phyloP scores from a whole-genome alignment of 2,113 vertebrate species.

The Archilochus colubris region DNA sequence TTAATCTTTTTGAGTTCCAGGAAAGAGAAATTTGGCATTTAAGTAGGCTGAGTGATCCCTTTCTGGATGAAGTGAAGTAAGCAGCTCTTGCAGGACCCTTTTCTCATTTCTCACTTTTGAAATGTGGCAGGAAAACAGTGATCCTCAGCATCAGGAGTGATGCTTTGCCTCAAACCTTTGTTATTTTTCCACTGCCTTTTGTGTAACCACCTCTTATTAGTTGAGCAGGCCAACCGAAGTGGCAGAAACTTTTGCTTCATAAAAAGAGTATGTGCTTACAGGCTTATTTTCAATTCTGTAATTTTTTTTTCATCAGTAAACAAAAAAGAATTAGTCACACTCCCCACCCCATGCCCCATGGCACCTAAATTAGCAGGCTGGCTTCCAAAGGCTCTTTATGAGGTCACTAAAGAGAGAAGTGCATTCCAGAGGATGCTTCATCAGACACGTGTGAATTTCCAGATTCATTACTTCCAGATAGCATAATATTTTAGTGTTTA shows the following conservation, averaged over 20 bases:
- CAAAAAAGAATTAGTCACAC: neutral
- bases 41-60: neutral
- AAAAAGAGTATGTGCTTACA: neutral
- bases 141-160: neutral
- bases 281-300: neutral
- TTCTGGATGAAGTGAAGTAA: neutral
- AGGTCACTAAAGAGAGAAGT: neutral
- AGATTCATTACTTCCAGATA: neutral
- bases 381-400: neutral
- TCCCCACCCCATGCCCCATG: neutral
- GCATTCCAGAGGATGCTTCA: neutral
- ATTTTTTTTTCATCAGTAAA: neutral
- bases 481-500: neutral
- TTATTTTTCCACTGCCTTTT: neutral
- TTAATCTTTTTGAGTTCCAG: neutral
- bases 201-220: neutral
- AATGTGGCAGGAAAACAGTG: neutral
- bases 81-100: neutral
- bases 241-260: neutral
- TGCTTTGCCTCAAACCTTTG: neutral
- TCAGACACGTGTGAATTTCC: neutral
- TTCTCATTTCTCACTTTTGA: neutral
- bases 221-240: neutral
- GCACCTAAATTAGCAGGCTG: neutral
- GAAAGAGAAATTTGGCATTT: neutral